A percentile compares a stretch with the other conserved stretches of the same genome.
Evolutionary conservation across 1,140 invertebrate species (phyloP).

Genomic region (Ceratoteleas bidentatus): DNA sequence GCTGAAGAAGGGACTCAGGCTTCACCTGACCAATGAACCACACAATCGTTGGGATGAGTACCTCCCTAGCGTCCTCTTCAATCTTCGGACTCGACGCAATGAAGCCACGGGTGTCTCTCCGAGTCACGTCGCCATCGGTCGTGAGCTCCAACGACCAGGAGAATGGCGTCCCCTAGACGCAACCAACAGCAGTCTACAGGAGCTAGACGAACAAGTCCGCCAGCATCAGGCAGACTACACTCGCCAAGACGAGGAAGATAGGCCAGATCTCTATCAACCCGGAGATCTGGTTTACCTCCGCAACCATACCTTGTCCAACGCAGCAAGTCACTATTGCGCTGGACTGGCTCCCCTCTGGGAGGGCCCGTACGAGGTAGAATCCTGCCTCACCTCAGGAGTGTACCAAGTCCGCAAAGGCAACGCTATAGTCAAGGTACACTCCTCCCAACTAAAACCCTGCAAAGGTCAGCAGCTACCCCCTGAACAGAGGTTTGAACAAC

Average conservation of each 20-base stretch:
- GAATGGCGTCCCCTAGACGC: constrained; percentile 7
- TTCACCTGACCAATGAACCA: not conserved
- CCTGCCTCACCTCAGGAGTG: not conserved
- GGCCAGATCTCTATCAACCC: not conserved
- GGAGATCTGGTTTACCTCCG: constrained; percentile 14
- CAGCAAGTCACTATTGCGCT: not conserved
- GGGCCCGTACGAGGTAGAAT: constrained; percentile 3
- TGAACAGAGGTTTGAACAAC: no score
- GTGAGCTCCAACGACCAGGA: constrained; percentile 8
- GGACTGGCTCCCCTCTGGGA: constrained; percentile 14
- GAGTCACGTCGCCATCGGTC: constrained; percentile 6
- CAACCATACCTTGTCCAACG: constrained; percentile 12
- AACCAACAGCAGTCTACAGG: no score
- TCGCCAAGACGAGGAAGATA: not conserved
- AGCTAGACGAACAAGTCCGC: not conserved
- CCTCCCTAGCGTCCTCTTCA: not conserved
- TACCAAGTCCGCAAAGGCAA: not conserved
- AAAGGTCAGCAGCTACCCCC: no score
- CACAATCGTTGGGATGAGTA: not conserved
- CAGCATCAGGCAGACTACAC: not conserved
- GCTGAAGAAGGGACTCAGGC: not conserved
- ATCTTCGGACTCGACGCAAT: not conserved
- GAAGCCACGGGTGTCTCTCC: constrained; percentile 4
- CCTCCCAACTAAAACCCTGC: not conserved
- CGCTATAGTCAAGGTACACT: constrained; percentile 1